Evolutionary conservation across 2,113 vertebrate genomes (phyloP).

Genomic region (Crocuta crocuta): DNA sequence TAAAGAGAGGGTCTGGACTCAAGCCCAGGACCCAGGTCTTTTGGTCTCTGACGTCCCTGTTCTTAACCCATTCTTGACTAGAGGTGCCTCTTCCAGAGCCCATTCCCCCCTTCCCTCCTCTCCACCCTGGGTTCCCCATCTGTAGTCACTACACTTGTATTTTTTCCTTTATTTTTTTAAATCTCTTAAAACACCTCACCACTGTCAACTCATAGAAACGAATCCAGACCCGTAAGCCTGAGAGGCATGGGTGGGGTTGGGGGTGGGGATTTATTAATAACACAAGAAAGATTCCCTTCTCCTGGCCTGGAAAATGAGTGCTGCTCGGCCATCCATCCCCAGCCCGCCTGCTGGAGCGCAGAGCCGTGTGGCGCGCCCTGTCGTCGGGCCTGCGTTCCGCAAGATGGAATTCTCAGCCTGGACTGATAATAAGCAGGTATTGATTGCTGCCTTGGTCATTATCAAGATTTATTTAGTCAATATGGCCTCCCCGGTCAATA

Average conservation of each 20-base stretch:
- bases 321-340: conserved; percentile 45
- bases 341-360: conserved; percentile 20
- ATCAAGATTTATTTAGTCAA: conserved; percentile 91
- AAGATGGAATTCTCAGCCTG: conserved; percentile 86
- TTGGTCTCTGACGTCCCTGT: neutral
- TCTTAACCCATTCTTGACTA: neutral
- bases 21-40: neutral
- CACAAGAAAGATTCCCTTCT: neutral
- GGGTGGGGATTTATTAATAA: neutral
- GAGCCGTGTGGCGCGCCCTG: conserved; percentile 67
- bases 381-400: conserved; percentile 75
- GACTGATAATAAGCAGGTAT: conserved; percentile 89
- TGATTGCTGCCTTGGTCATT: conserved; percentile 88
- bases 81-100: neutral
- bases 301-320: neutral
- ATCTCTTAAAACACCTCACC: neutral
- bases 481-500: conserved; percentile 87
- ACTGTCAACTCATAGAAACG: neutral
- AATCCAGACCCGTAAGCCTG: neutral
- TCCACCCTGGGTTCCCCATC: neutral
- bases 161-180: conserved; percentile 12
- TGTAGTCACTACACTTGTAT: neutral
- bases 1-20: neutral
- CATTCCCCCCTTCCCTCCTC: no score
- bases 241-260: neutral